These are phyloP conservation scores for Xanthia togata DNA, from an alignment of 2,888 invertebrate genomes.

Conservation along the genomic window DNA sequence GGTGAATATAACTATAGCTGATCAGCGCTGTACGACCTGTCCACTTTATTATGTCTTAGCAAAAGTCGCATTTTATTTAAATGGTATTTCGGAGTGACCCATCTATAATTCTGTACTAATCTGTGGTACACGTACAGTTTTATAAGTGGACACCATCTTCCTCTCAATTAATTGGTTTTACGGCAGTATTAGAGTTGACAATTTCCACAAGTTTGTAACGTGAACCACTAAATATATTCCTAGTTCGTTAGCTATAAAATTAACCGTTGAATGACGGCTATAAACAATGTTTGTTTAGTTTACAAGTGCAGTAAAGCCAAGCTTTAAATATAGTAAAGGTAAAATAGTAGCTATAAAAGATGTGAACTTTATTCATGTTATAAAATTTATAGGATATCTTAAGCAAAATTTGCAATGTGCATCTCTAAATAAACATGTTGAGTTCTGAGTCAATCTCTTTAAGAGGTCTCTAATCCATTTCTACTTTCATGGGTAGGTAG, in stretches of 20 bases:
- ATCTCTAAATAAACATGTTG: conserved; percentile 1
- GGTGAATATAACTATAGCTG: too few species aligned
- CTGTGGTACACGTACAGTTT: too few species aligned
- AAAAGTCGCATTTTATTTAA: too few species aligned
- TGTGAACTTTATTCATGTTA: conserved; percentile 36
- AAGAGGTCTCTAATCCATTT: neutral
- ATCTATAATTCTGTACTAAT: too few species aligned
- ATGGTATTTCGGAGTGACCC: too few species aligned
- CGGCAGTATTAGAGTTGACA: conserved; percentile 36
- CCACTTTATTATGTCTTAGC: too few species aligned
- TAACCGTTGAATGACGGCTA: conserved; percentile 47
- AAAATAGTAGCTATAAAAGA: conserved; percentile 41
- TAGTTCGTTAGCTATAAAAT: conserved; percentile 55
- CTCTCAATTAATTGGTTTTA: conserved; percentile 16
- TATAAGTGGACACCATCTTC: neutral
- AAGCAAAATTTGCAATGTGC: conserved; percentile 31
- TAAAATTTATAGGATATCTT: too few species aligned
- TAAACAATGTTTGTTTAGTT: conserved; percentile 57
- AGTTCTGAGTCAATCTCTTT: neutral
- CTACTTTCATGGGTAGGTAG: neutral
- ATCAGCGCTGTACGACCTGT: too few species aligned
- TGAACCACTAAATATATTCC: conserved; percentile 30
- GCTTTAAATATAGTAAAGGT: conserved; percentile 39
- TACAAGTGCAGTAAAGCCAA: conserved; percentile 49
- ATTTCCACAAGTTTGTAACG: conserved; percentile 27